Conservation (phyloP, 1,140 invertebrate genomes). For the Muscidifurax raptorellus region DNA sequence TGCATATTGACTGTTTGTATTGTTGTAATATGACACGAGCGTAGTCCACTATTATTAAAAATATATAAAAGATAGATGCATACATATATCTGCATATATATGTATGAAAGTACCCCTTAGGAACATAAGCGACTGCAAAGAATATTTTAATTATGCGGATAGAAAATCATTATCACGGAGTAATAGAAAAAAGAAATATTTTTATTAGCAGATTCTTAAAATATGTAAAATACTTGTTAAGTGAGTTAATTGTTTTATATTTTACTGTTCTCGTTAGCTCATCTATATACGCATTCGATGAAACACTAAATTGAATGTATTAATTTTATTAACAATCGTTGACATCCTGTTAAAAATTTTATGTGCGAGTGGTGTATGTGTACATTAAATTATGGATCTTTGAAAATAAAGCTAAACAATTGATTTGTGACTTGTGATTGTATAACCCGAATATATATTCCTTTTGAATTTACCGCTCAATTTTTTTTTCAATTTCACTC, state of each 20-base stretch:
- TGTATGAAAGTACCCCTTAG: constrained; percentile 33
- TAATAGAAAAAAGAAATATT: constrained; percentile 64
- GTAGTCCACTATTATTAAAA: constrained; percentile 50
- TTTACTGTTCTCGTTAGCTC: constrained; percentile 44
- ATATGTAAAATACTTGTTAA: constrained; percentile 54
- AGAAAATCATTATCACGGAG: constrained; percentile 53
- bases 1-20: constrained; percentile 64
- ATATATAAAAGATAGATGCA: constrained; percentile 31
- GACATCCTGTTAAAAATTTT: constrained; percentile 36
- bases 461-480: neutral
- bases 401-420: constrained; percentile 48
- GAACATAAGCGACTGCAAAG: constrained; percentile 58
- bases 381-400: constrained; percentile 41
- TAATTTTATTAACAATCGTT: constrained; percentile 9
- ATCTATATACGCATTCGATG: constrained; percentile 9
- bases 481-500: neutral
- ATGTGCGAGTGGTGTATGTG: constrained; percentile 40
- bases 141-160: constrained; percentile 65
- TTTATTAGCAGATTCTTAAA: constrained; percentile 59
- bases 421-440: constrained; percentile 21
- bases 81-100: constrained; percentile 15
- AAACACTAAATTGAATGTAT: constrained; percentile 40
- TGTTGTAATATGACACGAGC: constrained; percentile 62
- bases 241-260: constrained; percentile 61
- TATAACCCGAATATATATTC: neutral